phyloP scores from a whole-genome alignment of 2,113 vertebrate genomes.

The Tringa solitaria region DNA sequence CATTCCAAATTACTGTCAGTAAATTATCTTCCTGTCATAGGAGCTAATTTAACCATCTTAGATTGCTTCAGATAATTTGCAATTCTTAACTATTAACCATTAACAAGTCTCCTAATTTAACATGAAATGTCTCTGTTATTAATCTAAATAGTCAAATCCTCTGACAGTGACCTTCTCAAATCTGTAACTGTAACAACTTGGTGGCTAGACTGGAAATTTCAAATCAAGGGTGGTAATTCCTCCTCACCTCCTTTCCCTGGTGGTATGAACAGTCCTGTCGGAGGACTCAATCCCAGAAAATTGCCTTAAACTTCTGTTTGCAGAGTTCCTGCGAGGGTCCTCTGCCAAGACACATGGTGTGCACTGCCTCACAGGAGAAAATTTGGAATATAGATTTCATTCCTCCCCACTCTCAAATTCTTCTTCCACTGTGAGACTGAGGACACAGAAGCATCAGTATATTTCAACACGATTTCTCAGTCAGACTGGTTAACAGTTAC shows the following conservation, averaged over 20 bases:
- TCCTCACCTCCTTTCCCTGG: neutral
- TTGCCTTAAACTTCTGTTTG: neutral
- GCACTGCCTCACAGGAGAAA: neutral
- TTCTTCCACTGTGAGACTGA: neutral
- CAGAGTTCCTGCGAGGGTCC: neutral
- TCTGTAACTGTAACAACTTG: neutral
- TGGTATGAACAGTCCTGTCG: neutral
- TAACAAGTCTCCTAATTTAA: slow-evolving; percentile 36
- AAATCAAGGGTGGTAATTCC: neutral
- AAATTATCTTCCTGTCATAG: slow-evolving; percentile 30
- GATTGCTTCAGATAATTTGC: slow-evolving; percentile 28
- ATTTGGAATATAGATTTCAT: neutral
- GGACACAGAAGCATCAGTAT: neutral
- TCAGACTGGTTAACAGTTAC: neutral
- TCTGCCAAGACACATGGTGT: rapidly evolving
- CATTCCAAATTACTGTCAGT: slow-evolving; percentile 17
- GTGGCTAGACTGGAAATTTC: neutral
- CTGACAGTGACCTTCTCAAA: neutral
- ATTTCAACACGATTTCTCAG: neutral
- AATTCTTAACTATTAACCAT: slow-evolving; percentile 37
- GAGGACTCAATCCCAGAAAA: neutral
- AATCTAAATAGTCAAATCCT: neutral
- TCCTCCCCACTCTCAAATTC: neutral
- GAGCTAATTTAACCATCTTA: slow-evolving; percentile 36
- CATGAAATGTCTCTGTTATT: neutral